These are phyloP conservation scores for Zaprionus tsacasi DNA, from an alignment of 1,140 invertebrate species.

Conservation along the genomic window DNA sequence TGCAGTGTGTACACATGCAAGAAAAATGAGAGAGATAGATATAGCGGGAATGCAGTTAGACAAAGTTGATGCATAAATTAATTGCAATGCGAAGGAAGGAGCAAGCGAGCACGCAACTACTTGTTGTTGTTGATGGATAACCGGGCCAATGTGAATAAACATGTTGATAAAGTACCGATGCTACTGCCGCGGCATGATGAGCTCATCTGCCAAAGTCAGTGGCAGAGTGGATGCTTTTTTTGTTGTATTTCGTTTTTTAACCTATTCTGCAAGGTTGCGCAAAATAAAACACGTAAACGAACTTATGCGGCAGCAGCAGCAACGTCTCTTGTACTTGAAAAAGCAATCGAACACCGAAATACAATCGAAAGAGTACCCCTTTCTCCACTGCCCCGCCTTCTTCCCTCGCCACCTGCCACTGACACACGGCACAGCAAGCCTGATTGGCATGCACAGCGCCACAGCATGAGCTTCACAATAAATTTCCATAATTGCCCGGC, in stretches of 20 bases:
- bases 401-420: not conserved
- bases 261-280: conserved; percentile 30
- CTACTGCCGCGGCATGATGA: conserved; percentile 12
- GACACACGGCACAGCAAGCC: conserved; percentile 20
- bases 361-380: not conserved
- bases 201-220: conserved; percentile 27
- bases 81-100: conserved; percentile 50
- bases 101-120: conserved; percentile 41
- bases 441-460: conserved; percentile 69
- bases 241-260: conserved; percentile 7
- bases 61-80: conserved; percentile 59
- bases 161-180: conserved; percentile 33
- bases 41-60: not conserved
- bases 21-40: not conserved
- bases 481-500: conserved; percentile 78
- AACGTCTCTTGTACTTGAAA: conserved; percentile 56
- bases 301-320: conserved; percentile 25
- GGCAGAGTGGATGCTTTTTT: conserved; percentile 5
- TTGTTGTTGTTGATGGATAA: conserved; percentile 34
- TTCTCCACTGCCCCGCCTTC: too few relatives aligned
- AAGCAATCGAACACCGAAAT: conserved; percentile 23
- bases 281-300: conserved; percentile 16
- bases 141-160: conserved; percentile 22
- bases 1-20: conserved; percentile 25
- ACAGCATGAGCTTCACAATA: conserved; percentile 66